Base-by-base conservation (phyloP, 2,113 vertebrate species). In the Barbus barbus region DNA sequence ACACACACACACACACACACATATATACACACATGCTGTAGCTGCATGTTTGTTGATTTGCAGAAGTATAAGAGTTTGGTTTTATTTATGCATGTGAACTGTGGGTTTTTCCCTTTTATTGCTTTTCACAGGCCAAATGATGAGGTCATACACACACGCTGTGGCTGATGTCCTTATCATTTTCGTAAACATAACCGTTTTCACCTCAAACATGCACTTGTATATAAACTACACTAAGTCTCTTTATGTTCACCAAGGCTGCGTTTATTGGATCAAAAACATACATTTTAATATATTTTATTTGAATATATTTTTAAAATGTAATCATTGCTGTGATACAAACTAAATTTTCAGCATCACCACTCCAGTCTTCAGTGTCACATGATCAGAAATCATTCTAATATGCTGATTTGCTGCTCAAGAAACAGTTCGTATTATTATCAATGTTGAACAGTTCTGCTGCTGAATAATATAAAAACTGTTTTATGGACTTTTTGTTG, bases 91-190 rank as follows among this genome's bases (percentile, higher is more conserved):
- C 33, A 9, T 75, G 48, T 82, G 61, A 69, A 44, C 14, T 12
- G 24, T 69, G 78, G 86, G 86, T 73, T 41, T 87, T 87, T 84
- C 82, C 82, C 78, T 84, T 84, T 26, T 56, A 38, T 56, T 87
- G 48, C 44, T 60, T 63, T 60, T 76, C 81, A 53, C 44, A 48
- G 36, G 14, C 38, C 18, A 81, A 60, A 81, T 87, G 76, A 67
- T 28, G 33, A 38, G 36, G 48, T 84, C 48, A 69, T 14, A 67
- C 60, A 28, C 60, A 28, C 24, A 63, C 26, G 16, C 53, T 58
- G 53, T 58, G 53, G 18, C 53, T 56, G 20, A 56, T 56, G 11
- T 28, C 24, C 60, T 63, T 28, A 63, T 63, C 60, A 63, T 63
- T 63, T 63, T 63, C 20, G 0, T 56, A 56, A 58, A 58, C 22